A percentile compares a stretch with the other conserved stretches of the same genome.
These are phyloP conservation scores for Eremophila alpestris DNA, from an alignment of 2,797 vertebrate species.

Conservation along the genomic window DNA sequence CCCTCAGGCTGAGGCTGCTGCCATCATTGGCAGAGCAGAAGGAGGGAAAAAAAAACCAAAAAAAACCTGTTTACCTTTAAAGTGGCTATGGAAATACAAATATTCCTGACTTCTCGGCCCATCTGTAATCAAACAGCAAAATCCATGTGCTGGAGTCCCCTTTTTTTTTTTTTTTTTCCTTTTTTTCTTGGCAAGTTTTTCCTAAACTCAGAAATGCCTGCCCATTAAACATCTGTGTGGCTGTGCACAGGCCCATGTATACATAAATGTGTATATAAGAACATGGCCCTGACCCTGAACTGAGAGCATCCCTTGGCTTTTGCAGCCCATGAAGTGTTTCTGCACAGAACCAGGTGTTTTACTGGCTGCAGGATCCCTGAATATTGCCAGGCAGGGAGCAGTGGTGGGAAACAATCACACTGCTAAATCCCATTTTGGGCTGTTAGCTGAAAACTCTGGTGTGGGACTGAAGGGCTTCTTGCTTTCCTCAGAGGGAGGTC, in stretches of 20 bases:
- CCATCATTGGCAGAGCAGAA: neutral
- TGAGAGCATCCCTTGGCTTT: neutral
- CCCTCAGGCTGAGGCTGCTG: constrained; percentile 4
- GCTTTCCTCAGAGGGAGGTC: neutral
- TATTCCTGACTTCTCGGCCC: constrained; percentile 21
- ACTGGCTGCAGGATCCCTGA: neutral
- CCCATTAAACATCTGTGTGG: neutral
- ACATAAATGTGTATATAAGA: neutral
- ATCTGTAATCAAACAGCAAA: constrained; percentile 30
- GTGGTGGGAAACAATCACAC: neutral
- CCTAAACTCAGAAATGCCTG: neutral
- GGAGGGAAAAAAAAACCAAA: neutral
- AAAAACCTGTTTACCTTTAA: constrained; percentile 32
- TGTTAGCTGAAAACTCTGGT: neutral
- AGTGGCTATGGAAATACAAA: constrained; percentile 59
- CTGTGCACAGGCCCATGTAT: neutral
- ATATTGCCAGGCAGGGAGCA: neutral
- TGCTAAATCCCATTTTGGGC: neutral
- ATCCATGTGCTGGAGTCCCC: neutral
- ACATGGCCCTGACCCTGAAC: neutral
- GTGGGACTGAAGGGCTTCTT: neutral
- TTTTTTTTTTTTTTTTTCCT: neutral
- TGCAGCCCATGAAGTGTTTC: neutral
- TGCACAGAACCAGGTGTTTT: neutral
- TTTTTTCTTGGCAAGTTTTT: neutral